These are phyloP conservation scores for Glomeris marginata DNA, from an alignment of 2,888 invertebrate species.

Conservation along the genomic window DNA sequence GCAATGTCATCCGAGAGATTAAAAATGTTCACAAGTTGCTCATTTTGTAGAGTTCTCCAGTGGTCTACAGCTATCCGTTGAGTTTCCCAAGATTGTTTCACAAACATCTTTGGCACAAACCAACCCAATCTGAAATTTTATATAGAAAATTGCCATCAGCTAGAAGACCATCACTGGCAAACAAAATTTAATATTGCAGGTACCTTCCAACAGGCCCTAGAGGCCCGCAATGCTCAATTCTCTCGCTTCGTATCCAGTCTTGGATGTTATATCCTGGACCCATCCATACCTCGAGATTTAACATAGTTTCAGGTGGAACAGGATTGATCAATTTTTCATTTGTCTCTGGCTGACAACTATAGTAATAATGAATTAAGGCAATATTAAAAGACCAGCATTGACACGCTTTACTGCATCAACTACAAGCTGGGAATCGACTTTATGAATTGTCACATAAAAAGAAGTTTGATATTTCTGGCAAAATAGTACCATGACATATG, in stretches of 20 bases:
- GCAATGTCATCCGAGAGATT: slow-evolving; percentile 25
- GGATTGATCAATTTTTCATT: slow-evolving; percentile 5
- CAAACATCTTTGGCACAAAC: slow-evolving; percentile 27
- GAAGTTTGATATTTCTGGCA: no score
- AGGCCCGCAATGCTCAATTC: slow-evolving; percentile 28
- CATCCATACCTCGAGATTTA: slow-evolving; percentile 58
- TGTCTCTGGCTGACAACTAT: slow-evolving; percentile 6
- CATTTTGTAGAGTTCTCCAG: slow-evolving; percentile 41
- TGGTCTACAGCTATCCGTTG: slow-evolving; percentile 28
- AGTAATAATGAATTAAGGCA: not conserved
- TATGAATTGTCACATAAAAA: no score
- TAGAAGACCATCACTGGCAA: no score
- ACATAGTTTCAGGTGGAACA: slow-evolving; percentile 29
- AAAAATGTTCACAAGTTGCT: slow-evolving; percentile 35
- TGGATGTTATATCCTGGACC: slow-evolving; percentile 43
- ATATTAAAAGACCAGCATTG: slow-evolving; percentile 7
- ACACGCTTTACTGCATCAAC: no score
- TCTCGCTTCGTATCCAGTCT: slow-evolving; percentile 25
- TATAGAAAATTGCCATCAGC: no score
- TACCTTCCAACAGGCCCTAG: slow-evolving; percentile 32
- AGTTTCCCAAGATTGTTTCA: slow-evolving; percentile 23
- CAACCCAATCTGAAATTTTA: slow-evolving; percentile 28
- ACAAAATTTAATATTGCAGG: slow-evolving; percentile 6
- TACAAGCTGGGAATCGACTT: no score
- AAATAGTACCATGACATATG: no score